These are phyloP conservation scores for Megalops atlanticus DNA, from an alignment of 2,113 vertebrate genomes.

Conservation along the genomic window DNA sequence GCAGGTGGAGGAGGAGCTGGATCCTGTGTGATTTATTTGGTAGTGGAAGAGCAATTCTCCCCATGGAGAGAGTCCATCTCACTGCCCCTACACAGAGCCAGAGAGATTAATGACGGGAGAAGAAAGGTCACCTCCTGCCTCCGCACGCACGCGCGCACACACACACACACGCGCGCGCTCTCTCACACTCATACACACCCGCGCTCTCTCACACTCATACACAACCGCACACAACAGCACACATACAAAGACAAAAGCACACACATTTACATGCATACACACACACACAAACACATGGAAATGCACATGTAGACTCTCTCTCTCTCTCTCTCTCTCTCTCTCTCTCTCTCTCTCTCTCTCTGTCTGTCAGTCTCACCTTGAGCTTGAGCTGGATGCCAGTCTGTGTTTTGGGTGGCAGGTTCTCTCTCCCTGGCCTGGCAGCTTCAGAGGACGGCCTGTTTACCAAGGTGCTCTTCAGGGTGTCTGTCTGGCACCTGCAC, in stretches of 20 bases:
- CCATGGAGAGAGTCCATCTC: not conserved
- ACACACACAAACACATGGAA: not conserved
- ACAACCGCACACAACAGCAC: not conserved
- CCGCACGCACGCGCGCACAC: not conserved
- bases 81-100: not conserved
- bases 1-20: not conserved
- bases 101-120: constrained; percentile 8
- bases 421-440: constrained; percentile 53
- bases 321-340: no score
- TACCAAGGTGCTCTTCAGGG: constrained; percentile 58
- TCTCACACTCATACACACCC: not conserved
- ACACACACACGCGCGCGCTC: constrained; percentile 2
- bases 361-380: constrained; percentile 61
- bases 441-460: constrained; percentile 51
- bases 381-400: constrained; percentile 57
- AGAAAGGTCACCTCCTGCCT: not conserved
- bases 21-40: constrained; percentile 2
- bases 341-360: no score
- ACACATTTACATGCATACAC: not conserved
- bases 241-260: not conserved
- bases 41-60: constrained; percentile 1
- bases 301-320: no score
- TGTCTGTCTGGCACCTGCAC: constrained; percentile 56
- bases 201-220: not conserved
- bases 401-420: constrained; percentile 45